These are phyloP conservation scores for Corythaeola cristata DNA, from an alignment of 2,113 vertebrate species.

Conservation along the genomic window DNA sequence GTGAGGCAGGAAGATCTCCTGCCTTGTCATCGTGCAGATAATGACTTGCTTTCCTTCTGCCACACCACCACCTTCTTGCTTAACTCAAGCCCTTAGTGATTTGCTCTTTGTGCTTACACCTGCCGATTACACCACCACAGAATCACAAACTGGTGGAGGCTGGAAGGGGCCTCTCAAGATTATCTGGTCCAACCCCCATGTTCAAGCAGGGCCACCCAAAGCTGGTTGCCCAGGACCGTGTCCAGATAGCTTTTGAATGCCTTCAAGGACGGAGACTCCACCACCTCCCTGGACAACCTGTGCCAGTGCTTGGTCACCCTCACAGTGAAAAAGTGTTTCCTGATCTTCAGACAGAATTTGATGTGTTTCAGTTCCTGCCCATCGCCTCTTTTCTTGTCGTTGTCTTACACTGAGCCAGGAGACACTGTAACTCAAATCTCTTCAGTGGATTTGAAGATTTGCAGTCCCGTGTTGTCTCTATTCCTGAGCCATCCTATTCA, in stretches of 20 bases:
- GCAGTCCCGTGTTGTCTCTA: background rate
- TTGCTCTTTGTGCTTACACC: background rate
- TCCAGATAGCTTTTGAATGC: background rate
- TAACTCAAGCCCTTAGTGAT: background rate
- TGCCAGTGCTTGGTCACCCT: background rate
- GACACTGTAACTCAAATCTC: background rate
- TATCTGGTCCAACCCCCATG: background rate
- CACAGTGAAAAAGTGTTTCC: background rate
- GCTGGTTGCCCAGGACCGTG: fast-evolving
- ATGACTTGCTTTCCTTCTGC: background rate
- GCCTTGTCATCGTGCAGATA: background rate
- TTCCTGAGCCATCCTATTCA: background rate
- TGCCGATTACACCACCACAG: background rate
- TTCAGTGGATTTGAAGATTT: background rate
- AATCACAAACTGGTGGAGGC: background rate
- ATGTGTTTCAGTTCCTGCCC: background rate
- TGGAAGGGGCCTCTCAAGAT: background rate
- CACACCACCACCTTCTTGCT: background rate
- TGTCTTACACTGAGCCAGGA: fast-evolving
- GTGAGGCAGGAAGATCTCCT: background rate
- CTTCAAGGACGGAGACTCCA: background rate
- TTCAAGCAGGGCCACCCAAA: background rate
- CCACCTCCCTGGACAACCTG: background rate
- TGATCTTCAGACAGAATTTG: background rate
- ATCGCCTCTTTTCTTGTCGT: background rate